Evolutionary conservation across 2,797 vertebrate species (phyloP).

Genomic region (Neomorphus geoffroyi): DNA sequence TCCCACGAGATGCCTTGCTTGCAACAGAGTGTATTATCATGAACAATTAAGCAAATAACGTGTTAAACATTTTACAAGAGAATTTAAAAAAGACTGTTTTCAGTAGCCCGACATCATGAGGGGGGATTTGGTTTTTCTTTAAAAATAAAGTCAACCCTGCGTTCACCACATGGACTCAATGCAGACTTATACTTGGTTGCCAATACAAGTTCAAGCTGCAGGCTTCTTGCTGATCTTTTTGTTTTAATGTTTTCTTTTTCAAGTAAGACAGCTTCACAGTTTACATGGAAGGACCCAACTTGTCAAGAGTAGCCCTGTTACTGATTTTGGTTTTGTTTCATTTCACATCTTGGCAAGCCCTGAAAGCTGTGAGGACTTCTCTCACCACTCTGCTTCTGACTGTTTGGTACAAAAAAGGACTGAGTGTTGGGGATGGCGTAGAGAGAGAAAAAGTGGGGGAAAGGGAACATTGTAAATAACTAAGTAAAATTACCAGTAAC

Average conservation of each 20-base stretch:
- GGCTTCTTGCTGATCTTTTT: neutral
- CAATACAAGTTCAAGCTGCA: neutral
- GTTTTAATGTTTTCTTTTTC: neutral
- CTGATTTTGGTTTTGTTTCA: constrained; percentile 19
- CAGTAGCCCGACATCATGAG: neutral
- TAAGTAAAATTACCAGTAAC: neutral
- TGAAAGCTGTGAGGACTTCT: neutral
- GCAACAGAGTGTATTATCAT: neutral
- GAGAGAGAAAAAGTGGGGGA: neutral
- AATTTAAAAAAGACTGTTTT: neutral
- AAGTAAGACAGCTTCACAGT: neutral
- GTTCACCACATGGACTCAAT: neutral
- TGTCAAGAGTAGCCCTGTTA: neutral
- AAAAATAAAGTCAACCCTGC: neutral
- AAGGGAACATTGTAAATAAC: neutral
- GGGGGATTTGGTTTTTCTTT: neutral
- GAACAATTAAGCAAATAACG: neutral
- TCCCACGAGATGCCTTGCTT: neutral
- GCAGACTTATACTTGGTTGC: neutral
- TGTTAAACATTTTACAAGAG: neutral
- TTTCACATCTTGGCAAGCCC: neutral
- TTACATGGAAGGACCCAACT: neutral
- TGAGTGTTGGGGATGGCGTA: neutral
- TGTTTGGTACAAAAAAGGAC: neutral
- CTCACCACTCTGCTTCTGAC: neutral